Evolutionary conservation across 2,797 vertebrate species (phyloP).

Genomic region (Peromyscus eremicus): DNA sequence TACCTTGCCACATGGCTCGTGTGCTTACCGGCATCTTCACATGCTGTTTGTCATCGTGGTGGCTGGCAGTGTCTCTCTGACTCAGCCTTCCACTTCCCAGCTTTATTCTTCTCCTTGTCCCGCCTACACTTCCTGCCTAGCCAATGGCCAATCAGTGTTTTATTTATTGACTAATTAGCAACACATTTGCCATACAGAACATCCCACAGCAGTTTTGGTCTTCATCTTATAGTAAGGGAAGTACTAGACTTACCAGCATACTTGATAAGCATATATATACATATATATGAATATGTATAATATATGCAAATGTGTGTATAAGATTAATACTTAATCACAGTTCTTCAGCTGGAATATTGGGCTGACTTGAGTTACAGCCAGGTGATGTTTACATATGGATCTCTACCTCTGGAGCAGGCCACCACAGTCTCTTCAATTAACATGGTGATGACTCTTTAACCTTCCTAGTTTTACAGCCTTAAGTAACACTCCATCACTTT

Average conservation of each 20-base stretch:
- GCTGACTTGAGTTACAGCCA: background rate
- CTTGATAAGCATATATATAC: background rate
- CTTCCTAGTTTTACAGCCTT: slow-evolving; percentile 60
- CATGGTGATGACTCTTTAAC: slow-evolving; percentile 59
- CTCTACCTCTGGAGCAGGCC: slow-evolving; percentile 50
- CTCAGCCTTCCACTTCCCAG: too few species aligned
- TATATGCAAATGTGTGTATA: background rate
- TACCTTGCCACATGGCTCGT: too few species aligned
- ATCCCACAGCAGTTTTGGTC: too few species aligned
- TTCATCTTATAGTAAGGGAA: background rate
- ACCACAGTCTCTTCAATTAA: slow-evolving; percentile 64
- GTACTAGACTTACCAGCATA: background rate
- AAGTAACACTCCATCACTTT: slow-evolving; percentile 61
- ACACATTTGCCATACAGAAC: too few species aligned
- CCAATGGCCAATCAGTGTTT: too few species aligned
- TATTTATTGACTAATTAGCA: too few species aligned
- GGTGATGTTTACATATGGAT: background rate
- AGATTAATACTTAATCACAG: background rate
- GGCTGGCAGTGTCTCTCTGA: too few species aligned
- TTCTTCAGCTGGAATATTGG: background rate
- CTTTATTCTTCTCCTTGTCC: too few species aligned
- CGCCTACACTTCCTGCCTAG: too few species aligned
- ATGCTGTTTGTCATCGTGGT: too few species aligned
- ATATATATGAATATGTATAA: background rate
- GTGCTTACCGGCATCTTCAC: too few species aligned